Evolutionary conservation across 1,140 invertebrate genomes (phyloP), one percentile per base, ranked within the genome.

Genomic region (Oscheius sp.): DNA sequence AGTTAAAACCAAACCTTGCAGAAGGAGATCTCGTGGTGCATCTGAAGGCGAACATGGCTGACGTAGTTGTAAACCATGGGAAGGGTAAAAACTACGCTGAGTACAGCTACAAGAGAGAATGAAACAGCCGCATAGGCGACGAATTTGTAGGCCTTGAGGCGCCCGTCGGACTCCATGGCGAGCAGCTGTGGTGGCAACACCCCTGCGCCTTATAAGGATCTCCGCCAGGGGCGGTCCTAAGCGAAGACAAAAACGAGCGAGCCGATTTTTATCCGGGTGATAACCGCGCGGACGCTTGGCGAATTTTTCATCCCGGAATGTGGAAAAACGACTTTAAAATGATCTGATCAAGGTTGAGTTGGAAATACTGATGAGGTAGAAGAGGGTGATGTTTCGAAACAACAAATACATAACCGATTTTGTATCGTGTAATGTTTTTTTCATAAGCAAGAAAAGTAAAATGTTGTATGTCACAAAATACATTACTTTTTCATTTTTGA

Each of bases 91-190:
- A 73, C 59, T 15, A 73, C 70, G 3, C 59, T 64, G 35, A 62
- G 59, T 23, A 73, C 70, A 63, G 70, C 70, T 35, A 62, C 62
- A 36, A 73, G 49, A 36, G 70, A 73, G 70, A 73, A 73, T 18
- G 59, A 29, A 18, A 73, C 70, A 20, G 70, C 70, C 13, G 70
- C 70, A 58, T 73, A 73, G 35, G 70, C 70, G 28, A 73, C 70
- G 58, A 73, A 73, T 55, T 73, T 73, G 58, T 73, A 73, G 61
- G 70, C 70, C 62, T 65, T 73, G 32, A 73, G 61, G 31, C 70
- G 62, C 38, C 70, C 70, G 62, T 73, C 70, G 62, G 61, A 45
- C 35, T 73, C 52, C 70, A 73, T 73, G 28, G 36, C 55, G 67
- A 55, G 49, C 49, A 55, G 4, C 23, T 42, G 38, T 4, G 49